These are phyloP conservation scores for Poeciliopsis gracilis DNA, from an alignment of 2,797 vertebrate genomes.

Conservation along the genomic window DNA sequence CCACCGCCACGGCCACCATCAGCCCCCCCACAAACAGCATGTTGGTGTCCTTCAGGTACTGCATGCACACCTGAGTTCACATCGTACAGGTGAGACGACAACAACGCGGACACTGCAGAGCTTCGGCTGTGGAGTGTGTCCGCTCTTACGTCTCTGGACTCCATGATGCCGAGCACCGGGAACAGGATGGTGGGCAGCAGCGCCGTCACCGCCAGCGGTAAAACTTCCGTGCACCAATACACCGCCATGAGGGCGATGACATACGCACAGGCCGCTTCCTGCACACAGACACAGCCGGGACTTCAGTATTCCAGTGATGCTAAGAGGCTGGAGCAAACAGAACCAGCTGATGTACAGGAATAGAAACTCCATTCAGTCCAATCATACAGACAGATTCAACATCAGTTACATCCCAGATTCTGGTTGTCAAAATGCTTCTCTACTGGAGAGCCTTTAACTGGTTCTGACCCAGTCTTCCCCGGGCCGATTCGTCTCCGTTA, in stretches of 20 bases:
- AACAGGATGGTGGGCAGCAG: slow-evolving; percentile 90
- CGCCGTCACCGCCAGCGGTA: slow-evolving; percentile 90
- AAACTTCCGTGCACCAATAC: slow-evolving; percentile 94
- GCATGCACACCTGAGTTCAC: slow-evolving; percentile 87
- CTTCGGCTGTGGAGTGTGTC: background rate
- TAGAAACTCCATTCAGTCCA: background rate
- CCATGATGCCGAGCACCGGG: slow-evolving; percentile 88
- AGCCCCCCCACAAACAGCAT: slow-evolving; percentile 95
- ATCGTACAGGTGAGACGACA: background rate
- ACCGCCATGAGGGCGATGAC: slow-evolving; percentile 90
- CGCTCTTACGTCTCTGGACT: slow-evolving; percentile 85
- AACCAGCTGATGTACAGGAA: background rate
- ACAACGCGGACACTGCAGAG: background rate
- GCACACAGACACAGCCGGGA: slow-evolving; percentile 24
- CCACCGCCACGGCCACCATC: slow-evolving; percentile 91
- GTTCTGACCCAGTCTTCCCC: too few relatives aligned
- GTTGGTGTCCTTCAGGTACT: slow-evolving; percentile 96
- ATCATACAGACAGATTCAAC: background rate
- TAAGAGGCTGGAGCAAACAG: background rate
- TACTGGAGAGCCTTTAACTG: too few relatives aligned
- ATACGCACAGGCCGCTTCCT: slow-evolving; percentile 90
- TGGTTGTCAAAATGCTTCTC: background rate
- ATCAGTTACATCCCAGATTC: background rate
- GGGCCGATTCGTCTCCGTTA: too few relatives aligned
- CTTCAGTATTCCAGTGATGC: background rate